phyloP scores from a whole-genome alignment of 2,888 invertebrate genomes.

The Pemphredon lugubris region DNA sequence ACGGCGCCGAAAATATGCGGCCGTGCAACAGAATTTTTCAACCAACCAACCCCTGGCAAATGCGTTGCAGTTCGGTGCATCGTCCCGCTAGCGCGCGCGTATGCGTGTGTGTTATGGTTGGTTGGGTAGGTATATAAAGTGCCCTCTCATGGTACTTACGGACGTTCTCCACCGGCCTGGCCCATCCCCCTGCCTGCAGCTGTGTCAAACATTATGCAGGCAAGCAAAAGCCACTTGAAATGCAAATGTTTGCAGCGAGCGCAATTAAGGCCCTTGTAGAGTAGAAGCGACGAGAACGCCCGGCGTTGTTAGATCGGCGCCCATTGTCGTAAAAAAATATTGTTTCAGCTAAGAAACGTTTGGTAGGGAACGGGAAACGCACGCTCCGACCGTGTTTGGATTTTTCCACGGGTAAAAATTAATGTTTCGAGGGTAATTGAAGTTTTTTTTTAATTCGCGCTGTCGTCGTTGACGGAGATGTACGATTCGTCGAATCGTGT shows the following conservation, averaged over 20 bases:
- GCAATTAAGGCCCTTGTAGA: slow-evolving; percentile 69
- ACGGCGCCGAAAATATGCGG: neutral
- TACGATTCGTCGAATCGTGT: too few relatives aligned
- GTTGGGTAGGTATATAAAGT: slow-evolving; percentile 31
- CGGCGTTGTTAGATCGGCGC: slow-evolving; percentile 33
- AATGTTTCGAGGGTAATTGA: too few relatives aligned
- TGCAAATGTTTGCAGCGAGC: slow-evolving; percentile 72
- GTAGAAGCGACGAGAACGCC: slow-evolving; percentile 40
- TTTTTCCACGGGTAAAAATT: too few relatives aligned
- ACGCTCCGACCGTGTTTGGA: too few relatives aligned
- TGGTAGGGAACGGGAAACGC: too few relatives aligned
- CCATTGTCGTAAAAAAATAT: slow-evolving; percentile 30
- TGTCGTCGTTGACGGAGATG: too few relatives aligned
- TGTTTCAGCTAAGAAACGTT: too few relatives aligned
- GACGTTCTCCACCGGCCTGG: slow-evolving; percentile 17
- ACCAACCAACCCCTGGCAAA: neutral
- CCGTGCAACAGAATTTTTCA: too few relatives aligned
- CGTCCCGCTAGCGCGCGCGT: neutral
- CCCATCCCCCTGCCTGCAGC: slow-evolving; percentile 41
- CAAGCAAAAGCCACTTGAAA: slow-evolving; percentile 69
- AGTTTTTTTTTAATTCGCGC: too few relatives aligned
- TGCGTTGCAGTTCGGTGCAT: slow-evolving; percentile 10
- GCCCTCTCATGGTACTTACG: slow-evolving; percentile 47
- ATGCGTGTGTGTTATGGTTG: slow-evolving; percentile 16
- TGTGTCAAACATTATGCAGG: slow-evolving; percentile 72